Evolutionary conservation across 2,888 invertebrate species (phyloP), one percentile per base, ranked within the genome.

Genomic region (Onchidella celtica): DNA sequence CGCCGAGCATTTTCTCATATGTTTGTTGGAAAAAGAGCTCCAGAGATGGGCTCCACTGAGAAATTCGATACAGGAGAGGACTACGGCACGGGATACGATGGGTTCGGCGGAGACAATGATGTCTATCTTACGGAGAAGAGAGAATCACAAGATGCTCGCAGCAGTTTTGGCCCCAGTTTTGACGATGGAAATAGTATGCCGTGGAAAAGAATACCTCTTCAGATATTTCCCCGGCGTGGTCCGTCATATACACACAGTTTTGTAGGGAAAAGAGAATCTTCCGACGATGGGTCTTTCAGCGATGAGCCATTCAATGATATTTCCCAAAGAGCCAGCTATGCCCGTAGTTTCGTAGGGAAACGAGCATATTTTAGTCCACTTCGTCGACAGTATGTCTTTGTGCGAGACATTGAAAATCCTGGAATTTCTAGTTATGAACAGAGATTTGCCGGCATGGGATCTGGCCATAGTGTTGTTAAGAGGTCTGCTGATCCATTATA

Each of bases 301-400:
- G 24, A 9, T 61, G 17, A n/a, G 6, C 14, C 14, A 61, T 32
- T 61, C 4, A n/a, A 4, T 6, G n/a, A 66, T 66, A 32, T 24
- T 27, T 11, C 29, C 29, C 3, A 32, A 27, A 32, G 29, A 3
- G 29, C 66, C 11, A 3, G 29, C 9, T 66, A 24, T 27, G 9
- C 9, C 29, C 81, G 76, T 69, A 81, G 74, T 70, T 81, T 81
- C 70, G 61, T 81, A 36, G 81, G 81, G 68, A 81, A 76, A 55
- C 75, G 81, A 3, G 57, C 32, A 14, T 29, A 34, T 4, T n/a
- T n/a, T n/a, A n/a, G n/a, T n/a, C n/a, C n/a, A n/a, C n/a, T n/a
- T n/a, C n/a, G n/a, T n/a, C n/a, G n/a, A n/a, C n/a, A n/a, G n/a
- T n/a, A n/a, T n/a, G n/a, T n/a, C n/a, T n/a, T n/a, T n/a, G n/a